These are phyloP conservation scores for Actinemys pallida DNA, from an alignment of 2,113 vertebrate genomes.

Conservation along the genomic window DNA sequence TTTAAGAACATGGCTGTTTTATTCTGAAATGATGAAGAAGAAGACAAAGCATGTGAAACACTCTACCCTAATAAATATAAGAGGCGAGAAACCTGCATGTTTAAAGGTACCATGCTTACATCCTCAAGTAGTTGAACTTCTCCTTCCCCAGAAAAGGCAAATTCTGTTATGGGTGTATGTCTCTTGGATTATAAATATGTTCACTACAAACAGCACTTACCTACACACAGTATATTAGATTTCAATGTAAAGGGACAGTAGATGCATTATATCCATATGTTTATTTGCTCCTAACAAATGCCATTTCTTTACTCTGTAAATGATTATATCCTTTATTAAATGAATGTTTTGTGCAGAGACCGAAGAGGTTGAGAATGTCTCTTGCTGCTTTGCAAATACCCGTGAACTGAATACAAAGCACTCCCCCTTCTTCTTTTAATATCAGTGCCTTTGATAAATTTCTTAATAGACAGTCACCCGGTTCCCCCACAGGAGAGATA, in stretches of 20 bases:
- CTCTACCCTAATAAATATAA: not conserved
- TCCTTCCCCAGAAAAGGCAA: not conserved
- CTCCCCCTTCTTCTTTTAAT: not conserved
- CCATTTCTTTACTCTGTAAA: not conserved
- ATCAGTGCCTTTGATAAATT: not conserved
- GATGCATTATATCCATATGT: accelerated
- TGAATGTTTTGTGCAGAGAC: not conserved
- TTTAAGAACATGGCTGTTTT: not conserved
- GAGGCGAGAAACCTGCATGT: not conserved
- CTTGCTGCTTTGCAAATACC: not conserved
- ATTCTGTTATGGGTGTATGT: not conserved
- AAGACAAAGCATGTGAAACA: not conserved
- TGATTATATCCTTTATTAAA: not conserved
- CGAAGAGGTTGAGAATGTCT: not conserved
- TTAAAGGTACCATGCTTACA: not conserved
- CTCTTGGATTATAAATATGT: not conserved
- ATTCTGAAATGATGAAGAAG: not conserved
- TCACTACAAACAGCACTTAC: not conserved
- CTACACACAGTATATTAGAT: not conserved
- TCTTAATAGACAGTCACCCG: not conserved
- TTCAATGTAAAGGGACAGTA: not conserved
- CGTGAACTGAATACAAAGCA: not conserved
- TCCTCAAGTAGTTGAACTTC: accelerated
- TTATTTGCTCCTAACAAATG: not conserved
- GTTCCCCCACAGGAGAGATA: not conserved